Conservation (phyloP, 2,113 vertebrate genomes). For the Protobothrops flavoviridis region DNA sequence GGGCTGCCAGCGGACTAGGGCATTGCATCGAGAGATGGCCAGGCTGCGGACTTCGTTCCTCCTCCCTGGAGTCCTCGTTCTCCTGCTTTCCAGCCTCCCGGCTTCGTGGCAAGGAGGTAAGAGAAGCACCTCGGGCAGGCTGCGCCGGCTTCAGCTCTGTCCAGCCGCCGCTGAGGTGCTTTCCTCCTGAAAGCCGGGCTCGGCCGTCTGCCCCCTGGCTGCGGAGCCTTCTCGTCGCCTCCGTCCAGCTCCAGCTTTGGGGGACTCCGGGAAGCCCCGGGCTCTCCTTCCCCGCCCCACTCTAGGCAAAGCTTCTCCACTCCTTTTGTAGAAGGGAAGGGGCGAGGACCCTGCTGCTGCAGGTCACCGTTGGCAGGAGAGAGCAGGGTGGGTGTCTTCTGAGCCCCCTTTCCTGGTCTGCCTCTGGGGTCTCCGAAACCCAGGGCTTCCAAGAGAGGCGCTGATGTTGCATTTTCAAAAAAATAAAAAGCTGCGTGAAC, state of each 20-base stretch:
- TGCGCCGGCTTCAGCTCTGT: too few relatives aligned
- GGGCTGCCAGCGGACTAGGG: slow-evolving; percentile 77
- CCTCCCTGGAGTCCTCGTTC: slow-evolving; percentile 75
- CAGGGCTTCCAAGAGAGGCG: neutral
- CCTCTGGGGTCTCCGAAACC: neutral
- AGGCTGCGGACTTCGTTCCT: slow-evolving; percentile 79
- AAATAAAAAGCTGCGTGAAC: too few relatives aligned
- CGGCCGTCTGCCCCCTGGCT: neutral
- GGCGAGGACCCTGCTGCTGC: neutral
- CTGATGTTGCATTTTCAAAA: neutral
- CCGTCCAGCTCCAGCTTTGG: neutral
- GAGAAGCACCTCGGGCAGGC: slow-evolving; percentile 48
- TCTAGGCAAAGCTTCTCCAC: neutral
- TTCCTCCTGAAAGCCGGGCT: neutral
- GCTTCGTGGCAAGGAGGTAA: slow-evolving; percentile 92
- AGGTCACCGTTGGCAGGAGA: neutral
- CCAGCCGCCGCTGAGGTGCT: neutral
- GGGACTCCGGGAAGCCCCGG: neutral
- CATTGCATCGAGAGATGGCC: slow-evolving; percentile 94
- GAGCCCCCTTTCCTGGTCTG: neutral
- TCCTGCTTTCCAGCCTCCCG: slow-evolving; percentile 79
- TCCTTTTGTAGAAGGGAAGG: neutral
- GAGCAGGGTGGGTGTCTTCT: neutral
- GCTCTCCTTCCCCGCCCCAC: neutral
- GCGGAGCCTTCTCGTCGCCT: neutral